Conservation (phyloP, 2,113 vertebrate species). For the Rhinogobius similis region DNA sequence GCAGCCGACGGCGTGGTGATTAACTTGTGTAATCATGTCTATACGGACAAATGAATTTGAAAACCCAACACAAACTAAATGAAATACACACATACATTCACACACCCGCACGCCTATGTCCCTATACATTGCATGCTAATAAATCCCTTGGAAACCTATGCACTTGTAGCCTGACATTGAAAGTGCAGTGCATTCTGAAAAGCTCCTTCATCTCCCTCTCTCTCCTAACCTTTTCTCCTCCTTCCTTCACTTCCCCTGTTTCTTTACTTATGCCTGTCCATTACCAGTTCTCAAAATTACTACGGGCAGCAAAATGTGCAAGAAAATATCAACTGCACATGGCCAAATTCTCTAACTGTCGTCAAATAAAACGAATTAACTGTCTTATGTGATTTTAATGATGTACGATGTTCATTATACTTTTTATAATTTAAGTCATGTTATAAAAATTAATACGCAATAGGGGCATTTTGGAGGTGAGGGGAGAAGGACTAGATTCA, state of each 20-base stretch:
- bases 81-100: background rate
- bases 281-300: slow-evolving; percentile 51
- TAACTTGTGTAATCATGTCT: slow-evolving; percentile 11
- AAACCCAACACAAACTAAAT: background rate
- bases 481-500: too few relatives aligned
- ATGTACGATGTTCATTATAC: too few relatives aligned
- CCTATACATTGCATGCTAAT: slow-evolving; percentile 63
- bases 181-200: slow-evolving; percentile 60
- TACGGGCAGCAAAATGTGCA: slow-evolving; percentile 59
- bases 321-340: too few relatives aligned
- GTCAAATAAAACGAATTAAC: too few relatives aligned
- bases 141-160: slow-evolving; percentile 67
- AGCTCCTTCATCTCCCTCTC: slow-evolving; percentile 51
- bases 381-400: too few relatives aligned
- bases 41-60: background rate
- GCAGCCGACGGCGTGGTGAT: slow-evolving; percentile 1
- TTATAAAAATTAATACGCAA: too few relatives aligned
- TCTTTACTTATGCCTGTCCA: slow-evolving; percentile 42
- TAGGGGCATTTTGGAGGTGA: too few relatives aligned
- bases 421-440: too few relatives aligned
- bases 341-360: too few relatives aligned
- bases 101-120: slow-evolving; percentile 6
- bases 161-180: slow-evolving; percentile 61
- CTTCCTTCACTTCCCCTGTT: slow-evolving; percentile 4
- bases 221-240: slow-evolving; percentile 13